Evolutionary conservation across 2,888 invertebrate genomes (phyloP), one percentile per base, ranked within the genome.

Genomic region (Drosophila atroscutellata): DNA sequence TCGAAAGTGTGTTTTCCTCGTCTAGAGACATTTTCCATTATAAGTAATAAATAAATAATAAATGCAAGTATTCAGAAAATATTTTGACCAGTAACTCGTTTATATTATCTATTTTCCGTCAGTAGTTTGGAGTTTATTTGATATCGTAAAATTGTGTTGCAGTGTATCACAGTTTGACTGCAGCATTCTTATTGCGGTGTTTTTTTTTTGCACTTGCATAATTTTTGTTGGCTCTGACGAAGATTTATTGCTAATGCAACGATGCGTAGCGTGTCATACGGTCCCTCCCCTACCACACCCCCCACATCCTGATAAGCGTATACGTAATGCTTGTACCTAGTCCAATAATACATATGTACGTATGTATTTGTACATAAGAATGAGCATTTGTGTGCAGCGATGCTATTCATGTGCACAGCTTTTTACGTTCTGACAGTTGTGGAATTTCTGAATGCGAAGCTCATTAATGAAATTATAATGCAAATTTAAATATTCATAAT

Each of bases 221-320:
- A 73, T 78, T 83, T 69, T 62, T 72, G 72, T 66, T 64, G 59
- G 49, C 67, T 47, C n/a, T 84, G 79, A 85, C 63, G 77, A 75
- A 85, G 83, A 82, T 85, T 82, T 82, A 82, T 82, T 71, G 80
- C 67, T 64, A 75, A 80, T 69, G 79, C 82, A 79, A 45, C 64
- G 74, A 77, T 70, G 80, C 77, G 75, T 64, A 58, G 55, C 65
- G 58, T 74, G 63, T 55, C 83, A 76, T 58, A 74, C 57, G 56
- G n/a, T n/a, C n/a, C 36, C 7, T 13, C 24, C 4, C 6, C 15
- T 1, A 24, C 4, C 7, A 9, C 30, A 20, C 15, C 24, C 9
- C n/a, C n/a, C 0, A 15, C 47, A 26, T 47, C 18, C 5, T 9
- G 9, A 49, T 34, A 64, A 34, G 36, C 54, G 15, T 45, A 50